Base-by-base conservation (phyloP, 2,113 vertebrate genomes). In the Nematolebias whitei region DNA sequence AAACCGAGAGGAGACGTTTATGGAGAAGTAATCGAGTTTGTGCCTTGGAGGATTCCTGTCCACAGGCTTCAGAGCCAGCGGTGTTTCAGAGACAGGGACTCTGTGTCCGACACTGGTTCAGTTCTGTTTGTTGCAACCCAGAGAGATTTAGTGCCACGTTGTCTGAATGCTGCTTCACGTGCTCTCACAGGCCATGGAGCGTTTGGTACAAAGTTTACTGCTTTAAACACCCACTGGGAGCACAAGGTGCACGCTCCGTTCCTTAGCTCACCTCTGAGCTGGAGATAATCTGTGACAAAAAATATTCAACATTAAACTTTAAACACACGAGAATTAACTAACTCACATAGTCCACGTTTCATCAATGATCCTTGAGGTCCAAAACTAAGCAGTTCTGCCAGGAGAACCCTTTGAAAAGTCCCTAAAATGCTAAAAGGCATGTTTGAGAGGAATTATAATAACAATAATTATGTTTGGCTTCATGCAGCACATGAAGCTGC, bases 101-200 rank as follows among this genome's bases (percentile, higher is more conserved):
- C 44, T 43, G 1, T 1, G 40, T 14, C 41, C 45, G 16, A 54
- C 63, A 22, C 19, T 77, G 20, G 19, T 72, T 73, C 35, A 79
- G 76, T 63, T 63, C 5, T 35, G 52, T 62, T 61, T 23, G 65
- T 79, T 82, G 53, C 14, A 1, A 67, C 47, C 54, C 57, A 57
- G 10, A 52, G 64, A 54, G 18, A n/a, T 57, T 74, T 41, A 41
- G 26, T 45, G 54, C 49, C 68, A 67, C 68, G 2, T 43, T 57
- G 57, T 63, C 24, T 18, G 43, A 74, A 65, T 49, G 54, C 40
- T 12, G 18, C 12, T 69, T 20, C 23, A 13, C 11, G 32, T 1
- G 15, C 8, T 20, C 74, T 49, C 40, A 26, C 52, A 26, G 35
- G 23, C 52, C 78, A 71, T 7, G n/a, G n/a, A n/a, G n/a, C n/a